phyloP scores from a whole-genome alignment of 2,797 vertebrate species.

The Paguma larvata region DNA sequence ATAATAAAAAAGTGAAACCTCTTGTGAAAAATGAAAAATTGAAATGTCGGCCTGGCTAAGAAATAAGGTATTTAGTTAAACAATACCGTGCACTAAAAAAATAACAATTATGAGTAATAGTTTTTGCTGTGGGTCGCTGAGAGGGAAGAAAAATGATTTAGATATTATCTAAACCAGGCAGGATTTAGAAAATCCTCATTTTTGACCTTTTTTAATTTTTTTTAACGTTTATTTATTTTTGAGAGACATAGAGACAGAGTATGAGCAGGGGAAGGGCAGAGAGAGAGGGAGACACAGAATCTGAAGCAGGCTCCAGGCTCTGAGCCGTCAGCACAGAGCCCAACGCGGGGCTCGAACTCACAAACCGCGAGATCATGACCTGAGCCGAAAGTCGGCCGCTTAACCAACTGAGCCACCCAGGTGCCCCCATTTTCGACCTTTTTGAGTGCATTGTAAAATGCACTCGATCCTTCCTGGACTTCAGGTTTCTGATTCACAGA shows the following conservation, averaged over 20 bases:
- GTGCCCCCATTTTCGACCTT: not conserved
- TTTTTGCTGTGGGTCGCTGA: not conserved
- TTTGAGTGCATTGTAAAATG: not conserved
- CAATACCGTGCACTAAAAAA: not conserved
- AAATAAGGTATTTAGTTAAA: conserved; percentile 52
- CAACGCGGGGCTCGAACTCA: too few species aligned
- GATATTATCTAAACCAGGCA: not conserved
- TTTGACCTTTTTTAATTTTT: not conserved
- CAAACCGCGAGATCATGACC: too few species aligned
- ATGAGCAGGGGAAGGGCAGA: too few species aligned
- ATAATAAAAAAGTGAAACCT: conserved; percentile 22
- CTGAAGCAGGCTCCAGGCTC: too few species aligned
- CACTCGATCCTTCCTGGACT: not conserved
- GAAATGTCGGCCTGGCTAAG: conserved; percentile 55
- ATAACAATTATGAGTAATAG: not conserved
- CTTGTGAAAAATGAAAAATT: not conserved
- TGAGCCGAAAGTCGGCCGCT: too few species aligned
- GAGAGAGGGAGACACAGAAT: too few species aligned
- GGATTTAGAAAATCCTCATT: not conserved
- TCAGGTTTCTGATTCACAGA: not conserved
- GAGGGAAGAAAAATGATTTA: not conserved
- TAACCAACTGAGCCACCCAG: too few species aligned
- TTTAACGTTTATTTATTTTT: too few species aligned
- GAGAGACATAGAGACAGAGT: too few species aligned
- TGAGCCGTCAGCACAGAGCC: too few species aligned